Base-by-base conservation (phyloP, 2,113 vertebrate genomes). In the Periophthalmodon schlosseri region DNA sequence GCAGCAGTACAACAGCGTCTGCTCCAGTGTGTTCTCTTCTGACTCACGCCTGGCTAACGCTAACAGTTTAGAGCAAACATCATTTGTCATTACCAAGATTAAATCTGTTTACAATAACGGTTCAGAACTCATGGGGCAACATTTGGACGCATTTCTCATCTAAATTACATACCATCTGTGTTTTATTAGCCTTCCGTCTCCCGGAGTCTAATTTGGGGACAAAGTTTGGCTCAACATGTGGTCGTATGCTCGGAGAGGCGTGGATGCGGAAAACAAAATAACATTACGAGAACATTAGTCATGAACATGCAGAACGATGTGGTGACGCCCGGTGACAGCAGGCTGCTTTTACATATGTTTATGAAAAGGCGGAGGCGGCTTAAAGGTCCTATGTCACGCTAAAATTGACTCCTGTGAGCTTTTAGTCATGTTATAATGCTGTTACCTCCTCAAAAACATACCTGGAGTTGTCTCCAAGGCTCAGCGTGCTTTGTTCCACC, bases 141-240 rank as follows among this genome's bases (percentile, higher is more conserved):
- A 80, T 83, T 52, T 50, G 68, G 21, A n/a, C 33, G 24, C 58
- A 61, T 61, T 80, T 82, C 78, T 64, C 72, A 75, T 84, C 54
- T 76, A 70, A 57, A 79, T 82, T 66, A 86, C 76, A 68, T 23
- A 28, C 84, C 84, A 84, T 88, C 84, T 83, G 82, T n/a, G 39
- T 81, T 75, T 75, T 79, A 84, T 88, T 83, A 79, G 58, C 47
- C 11, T 50, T 66, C 33, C 36, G 39, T 66, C 28, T 66, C 36
- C 12, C 13, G 70, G 39, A 81, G 61, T 76, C 74, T 63, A 71
- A 69, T 46, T 69, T 75, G 75, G 79, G 81, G 77, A 54, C 73
- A 39, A 50, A 73, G 71, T 78, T 66, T 73, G 52, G 58, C 74
- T 77, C 68, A 78, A 74, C 69, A 74, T 7, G 70, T 68, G 60